A percentile compares a stretch with the other conserved stretches of the same genome.
phyloP scores from a whole-genome alignment of 2,113 vertebrate genomes.

The Rattus rattus region DNA sequence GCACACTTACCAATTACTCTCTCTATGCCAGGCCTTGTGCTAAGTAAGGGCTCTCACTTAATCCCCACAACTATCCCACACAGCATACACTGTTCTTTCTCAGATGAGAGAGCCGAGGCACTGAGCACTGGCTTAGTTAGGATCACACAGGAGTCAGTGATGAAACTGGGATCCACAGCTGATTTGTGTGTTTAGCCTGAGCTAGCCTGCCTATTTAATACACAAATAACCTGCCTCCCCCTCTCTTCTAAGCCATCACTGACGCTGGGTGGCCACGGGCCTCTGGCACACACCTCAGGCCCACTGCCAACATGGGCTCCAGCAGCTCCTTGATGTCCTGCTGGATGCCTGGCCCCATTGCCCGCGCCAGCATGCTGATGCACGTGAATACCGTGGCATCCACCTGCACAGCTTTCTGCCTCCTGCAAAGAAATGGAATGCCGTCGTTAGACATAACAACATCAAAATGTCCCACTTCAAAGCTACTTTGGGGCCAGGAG shows the following conservation, averaged over 20 bases:
- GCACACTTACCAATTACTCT: neutral
- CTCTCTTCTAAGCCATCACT: accelerated
- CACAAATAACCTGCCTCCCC: neutral
- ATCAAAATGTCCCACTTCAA: neutral
- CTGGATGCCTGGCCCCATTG: conserved; percentile 97
- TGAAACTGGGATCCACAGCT: neutral
- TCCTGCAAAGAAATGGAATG: conserved; percentile 85
- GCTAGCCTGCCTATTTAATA: neutral
- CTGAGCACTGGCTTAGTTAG: neutral
- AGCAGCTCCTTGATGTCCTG: conserved; percentile 99
- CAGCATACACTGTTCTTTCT: neutral
- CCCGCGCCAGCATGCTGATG: conserved; percentile 98
- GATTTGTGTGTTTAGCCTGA: neutral
- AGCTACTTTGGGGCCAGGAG: neutral
- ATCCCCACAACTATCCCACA: neutral
- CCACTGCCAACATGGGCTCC: conserved; percentile 98
- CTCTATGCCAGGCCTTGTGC: neutral
- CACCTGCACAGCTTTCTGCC: conserved; percentile 97
- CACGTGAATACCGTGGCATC: conserved; percentile 99
- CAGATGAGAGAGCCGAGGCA: conserved; percentile 5
- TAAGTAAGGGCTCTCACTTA: neutral
- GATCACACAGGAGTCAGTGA: neutral
- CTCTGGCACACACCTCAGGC: conserved; percentile 90
- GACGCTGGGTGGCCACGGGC: neutral
- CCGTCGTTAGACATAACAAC: neutral